Evolutionary conservation across 2,888 invertebrate species (phyloP).

Genomic region (Dioctria rufipes): DNA sequence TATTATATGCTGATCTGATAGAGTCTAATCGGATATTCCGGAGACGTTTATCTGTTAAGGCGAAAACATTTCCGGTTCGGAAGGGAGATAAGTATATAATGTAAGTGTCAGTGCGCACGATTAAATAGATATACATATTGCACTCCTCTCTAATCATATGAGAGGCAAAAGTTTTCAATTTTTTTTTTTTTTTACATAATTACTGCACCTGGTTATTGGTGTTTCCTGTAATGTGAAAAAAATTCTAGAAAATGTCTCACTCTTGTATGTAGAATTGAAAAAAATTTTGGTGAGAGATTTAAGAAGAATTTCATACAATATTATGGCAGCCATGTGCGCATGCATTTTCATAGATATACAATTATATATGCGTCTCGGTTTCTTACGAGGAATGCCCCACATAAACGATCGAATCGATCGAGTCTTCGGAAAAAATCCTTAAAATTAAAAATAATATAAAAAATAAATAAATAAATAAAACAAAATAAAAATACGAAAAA

Average conservation of each 20-base stretch:
- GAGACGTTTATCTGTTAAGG: conserved; percentile 53
- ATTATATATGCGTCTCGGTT: not conserved
- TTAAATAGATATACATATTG: not conserved
- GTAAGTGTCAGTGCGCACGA: conserved; percentile 31
- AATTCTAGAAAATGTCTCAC: not conserved
- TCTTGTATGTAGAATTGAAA: too few relatives aligned
- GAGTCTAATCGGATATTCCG: conserved; percentile 53
- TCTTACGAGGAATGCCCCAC: conserved; percentile 11
- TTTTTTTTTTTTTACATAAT: conserved; percentile 1
- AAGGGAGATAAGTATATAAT: conserved; percentile 12
- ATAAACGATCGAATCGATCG: not conserved
- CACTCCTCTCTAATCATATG: not conserved
- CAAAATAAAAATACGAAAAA: not conserved
- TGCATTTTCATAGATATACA: too few relatives aligned
- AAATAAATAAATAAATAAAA: not conserved
- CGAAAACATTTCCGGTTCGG: conserved; percentile 58
- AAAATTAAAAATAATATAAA: conserved; percentile 26
- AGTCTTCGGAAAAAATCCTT: conserved; percentile 23
- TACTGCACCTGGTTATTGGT: not conserved
- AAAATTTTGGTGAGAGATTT: too few relatives aligned
- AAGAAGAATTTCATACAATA: not conserved
- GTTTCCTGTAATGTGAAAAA: not conserved
- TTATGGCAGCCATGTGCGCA: too few relatives aligned
- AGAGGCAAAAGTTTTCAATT: not conserved
- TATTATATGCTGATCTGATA: not conserved